Evolutionary conservation across 2,113 vertebrate genomes (phyloP).

Genomic region (Rattus rattus): DNA sequence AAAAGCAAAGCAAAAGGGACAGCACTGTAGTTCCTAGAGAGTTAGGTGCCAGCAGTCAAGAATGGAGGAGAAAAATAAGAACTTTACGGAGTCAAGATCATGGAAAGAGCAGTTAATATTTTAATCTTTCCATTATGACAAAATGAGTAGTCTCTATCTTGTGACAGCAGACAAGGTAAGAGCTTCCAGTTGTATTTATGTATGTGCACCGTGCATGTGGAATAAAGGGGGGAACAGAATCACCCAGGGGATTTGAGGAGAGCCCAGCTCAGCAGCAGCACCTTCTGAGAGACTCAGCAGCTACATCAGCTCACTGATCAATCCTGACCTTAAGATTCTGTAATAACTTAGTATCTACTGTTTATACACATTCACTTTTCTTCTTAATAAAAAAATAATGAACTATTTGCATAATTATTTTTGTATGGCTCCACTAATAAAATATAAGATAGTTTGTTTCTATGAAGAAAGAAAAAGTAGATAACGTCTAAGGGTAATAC

Average conservation of each 20-base stretch:
- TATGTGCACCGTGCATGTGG: background rate
- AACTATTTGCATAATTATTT: conserved; percentile 28
- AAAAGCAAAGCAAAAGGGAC: conserved; percentile 68
- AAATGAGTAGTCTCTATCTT: background rate
- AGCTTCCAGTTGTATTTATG: background rate
- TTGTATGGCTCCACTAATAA: background rate
- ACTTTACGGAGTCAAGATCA: conserved; percentile 43
- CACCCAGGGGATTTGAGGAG: background rate
- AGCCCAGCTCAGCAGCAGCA: background rate
- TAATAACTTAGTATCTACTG: conserved; percentile 30
- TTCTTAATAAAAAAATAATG: background rate
- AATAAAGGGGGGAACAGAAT: background rate
- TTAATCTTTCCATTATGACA: conserved; percentile 2
- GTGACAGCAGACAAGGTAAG: background rate
- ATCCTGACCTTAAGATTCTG: background rate
- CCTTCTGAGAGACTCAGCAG: background rate
- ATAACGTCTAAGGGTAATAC: background rate
- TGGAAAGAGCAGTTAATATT: conserved; percentile 30
- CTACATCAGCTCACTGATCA: background rate
- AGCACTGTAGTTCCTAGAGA: conserved; percentile 77
- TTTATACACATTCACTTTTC: background rate
- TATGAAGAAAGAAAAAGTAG: background rate
- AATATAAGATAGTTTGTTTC: background rate
- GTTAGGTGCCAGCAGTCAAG: conserved; percentile 67
- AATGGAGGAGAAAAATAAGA: conserved; percentile 39